These are phyloP conservation scores for Myrmecobius fasciatus DNA, from an alignment of 2,113 vertebrate species.

Conservation along the genomic window DNA sequence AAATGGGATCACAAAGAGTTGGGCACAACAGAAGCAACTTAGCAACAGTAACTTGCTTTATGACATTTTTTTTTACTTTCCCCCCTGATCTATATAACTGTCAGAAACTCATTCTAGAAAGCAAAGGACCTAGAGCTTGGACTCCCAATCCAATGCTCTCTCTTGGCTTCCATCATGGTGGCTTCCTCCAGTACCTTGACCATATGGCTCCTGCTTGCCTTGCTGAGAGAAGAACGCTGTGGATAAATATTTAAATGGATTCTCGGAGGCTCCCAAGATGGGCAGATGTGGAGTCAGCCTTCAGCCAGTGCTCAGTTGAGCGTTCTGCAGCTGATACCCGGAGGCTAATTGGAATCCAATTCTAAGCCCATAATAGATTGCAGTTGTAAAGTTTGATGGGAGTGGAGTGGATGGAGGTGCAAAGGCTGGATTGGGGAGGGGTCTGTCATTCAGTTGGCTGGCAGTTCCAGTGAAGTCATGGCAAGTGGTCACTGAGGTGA, in stretches of 20 bases:
- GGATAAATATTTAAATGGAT: not conserved
- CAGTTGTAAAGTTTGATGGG: not conserved
- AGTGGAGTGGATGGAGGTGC: not conserved
- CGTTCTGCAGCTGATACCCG: conserved; percentile 8
- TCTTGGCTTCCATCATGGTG: not conserved
- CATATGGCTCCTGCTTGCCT: not conserved
- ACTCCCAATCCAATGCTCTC: not conserved
- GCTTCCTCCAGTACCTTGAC: not conserved
- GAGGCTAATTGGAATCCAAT: not conserved
- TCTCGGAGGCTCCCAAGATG: not conserved
- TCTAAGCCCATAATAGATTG: not conserved
- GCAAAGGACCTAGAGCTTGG: fast-evolving
- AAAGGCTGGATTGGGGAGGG: not conserved
- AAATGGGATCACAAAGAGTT: no score
- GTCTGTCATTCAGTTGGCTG: conserved; percentile 26
- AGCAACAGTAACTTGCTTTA: not conserved
- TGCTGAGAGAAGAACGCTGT: conserved; percentile 12
- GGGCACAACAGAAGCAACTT: not conserved
- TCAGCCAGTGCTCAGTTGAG: not conserved
- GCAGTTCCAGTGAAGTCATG: not conserved
- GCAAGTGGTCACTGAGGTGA: not conserved
- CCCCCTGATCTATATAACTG: not conserved
- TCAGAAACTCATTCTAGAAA: not conserved
- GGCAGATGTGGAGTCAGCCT: not conserved
- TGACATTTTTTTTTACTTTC: not conserved